Percentiles rank a stretch among this genome's conserved stretches.
These are phyloP conservation scores for Strigamia crassipes DNA, from an alignment of 2,888 invertebrate species.

Conservation along the genomic window DNA sequence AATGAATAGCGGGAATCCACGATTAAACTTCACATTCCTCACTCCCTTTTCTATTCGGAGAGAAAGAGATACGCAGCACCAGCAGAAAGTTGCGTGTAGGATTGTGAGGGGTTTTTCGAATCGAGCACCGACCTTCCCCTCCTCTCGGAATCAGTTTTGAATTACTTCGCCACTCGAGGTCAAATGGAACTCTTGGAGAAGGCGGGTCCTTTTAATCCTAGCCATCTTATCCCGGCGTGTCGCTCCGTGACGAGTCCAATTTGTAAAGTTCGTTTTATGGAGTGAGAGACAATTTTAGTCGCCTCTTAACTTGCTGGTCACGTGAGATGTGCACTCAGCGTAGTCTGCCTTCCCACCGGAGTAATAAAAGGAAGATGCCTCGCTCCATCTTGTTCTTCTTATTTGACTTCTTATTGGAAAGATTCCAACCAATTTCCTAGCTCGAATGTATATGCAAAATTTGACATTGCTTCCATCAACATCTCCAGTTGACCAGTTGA, in stretches of 20 bases:
- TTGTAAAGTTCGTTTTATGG: slow-evolving; percentile 36
- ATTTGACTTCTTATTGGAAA: slow-evolving; percentile 36
- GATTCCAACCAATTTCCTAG: slow-evolving; percentile 15
- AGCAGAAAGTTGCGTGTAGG: not conserved
- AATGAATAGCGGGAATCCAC: slow-evolving; percentile 28
- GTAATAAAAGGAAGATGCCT: slow-evolving; percentile 22
- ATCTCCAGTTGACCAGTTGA: slow-evolving; percentile 22
- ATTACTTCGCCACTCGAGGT: slow-evolving; percentile 34
- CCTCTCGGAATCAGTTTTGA: not conserved
- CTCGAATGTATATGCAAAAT: slow-evolving; percentile 18
- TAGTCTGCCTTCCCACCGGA: slow-evolving; percentile 16
- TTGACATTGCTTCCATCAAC: not conserved
- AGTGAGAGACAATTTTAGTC: slow-evolving; percentile 38
- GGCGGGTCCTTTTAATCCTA: slow-evolving; percentile 12
- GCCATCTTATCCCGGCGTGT: slow-evolving; percentile 18
- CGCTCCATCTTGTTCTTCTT: slow-evolving; percentile 21
- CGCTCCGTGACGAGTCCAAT: slow-evolving; percentile 14
- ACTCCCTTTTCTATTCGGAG: not conserved
- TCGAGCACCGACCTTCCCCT: not conserved
- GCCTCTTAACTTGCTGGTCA: slow-evolving; percentile 42
- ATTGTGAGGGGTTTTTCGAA: not conserved
- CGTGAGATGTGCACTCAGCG: slow-evolving; percentile 23
- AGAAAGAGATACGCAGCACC: not conserved
- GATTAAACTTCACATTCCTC: slow-evolving; percentile 38
- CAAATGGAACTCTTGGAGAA: not conserved